Evolutionary conservation across 2,113 vertebrate genomes (phyloP).

Genomic region (Anser cygnoides): DNA sequence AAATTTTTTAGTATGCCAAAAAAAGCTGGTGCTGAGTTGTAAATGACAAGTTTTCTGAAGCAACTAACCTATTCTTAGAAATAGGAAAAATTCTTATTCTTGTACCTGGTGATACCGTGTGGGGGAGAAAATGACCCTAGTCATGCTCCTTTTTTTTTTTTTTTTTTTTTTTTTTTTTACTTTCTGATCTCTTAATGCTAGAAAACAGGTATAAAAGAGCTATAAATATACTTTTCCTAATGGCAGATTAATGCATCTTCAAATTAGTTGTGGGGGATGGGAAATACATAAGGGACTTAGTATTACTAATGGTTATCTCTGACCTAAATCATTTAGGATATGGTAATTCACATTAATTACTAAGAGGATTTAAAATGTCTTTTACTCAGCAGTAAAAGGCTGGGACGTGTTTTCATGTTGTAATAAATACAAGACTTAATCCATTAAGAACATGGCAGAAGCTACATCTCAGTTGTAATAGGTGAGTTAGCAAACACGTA

Average conservation of each 20-base stretch:
- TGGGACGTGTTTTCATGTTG: background rate
- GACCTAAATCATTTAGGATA: background rate
- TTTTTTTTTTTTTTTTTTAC: background rate
- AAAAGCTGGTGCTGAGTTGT: background rate
- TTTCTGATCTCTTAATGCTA: background rate
- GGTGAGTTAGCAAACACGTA: background rate
- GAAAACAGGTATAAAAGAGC: background rate
- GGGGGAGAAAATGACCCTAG: background rate
- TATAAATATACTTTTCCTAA: background rate
- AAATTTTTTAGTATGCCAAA: background rate
- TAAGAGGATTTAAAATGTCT: background rate
- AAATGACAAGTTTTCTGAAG: background rate
- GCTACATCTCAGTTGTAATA: background rate
- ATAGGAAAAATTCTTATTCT: background rate
- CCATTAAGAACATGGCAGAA: background rate
- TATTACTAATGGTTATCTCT: background rate
- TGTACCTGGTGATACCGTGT: background rate
- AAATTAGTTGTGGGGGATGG: background rate
- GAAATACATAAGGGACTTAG: background rate
- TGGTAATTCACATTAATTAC: background rate
- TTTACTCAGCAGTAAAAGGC: background rate
- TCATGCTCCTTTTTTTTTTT: background rate
- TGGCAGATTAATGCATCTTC: background rate
- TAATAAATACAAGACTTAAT: background rate
- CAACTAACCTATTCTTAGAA: background rate